Base-by-base conservation (phyloP, 2,113 vertebrate species). In the Callaeas wilsoni region DNA sequence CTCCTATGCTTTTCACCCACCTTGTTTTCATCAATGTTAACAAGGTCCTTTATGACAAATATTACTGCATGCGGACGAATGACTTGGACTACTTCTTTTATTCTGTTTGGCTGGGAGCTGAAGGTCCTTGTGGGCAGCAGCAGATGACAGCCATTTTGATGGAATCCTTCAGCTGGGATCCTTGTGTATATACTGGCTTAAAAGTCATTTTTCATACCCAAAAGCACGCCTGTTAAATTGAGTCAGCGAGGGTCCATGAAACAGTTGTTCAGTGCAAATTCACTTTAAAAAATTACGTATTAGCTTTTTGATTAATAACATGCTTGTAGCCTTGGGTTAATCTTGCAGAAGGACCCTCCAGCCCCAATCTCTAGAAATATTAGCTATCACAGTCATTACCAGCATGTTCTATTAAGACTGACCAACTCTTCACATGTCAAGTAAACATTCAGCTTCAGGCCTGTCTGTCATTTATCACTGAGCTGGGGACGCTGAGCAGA, bases 391-490 rank as follows among this genome's bases (percentile, higher is more conserved):
- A 96, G 83, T 92, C 92, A 93, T 97, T 94, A 97, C 96, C 94
- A 96, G 90, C 90, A 75, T 96, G 69, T 92, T 70, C 90, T 92
- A 44, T 93, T 96, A 94, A 93, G 92, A 94, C 92, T 97, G 97
- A 97, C 93, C 95, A 96, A 95, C 80, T 96, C 92, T 87, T 93
- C 90, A 92, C 93, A 92, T 97, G 95, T 95, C 94, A 93, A 49
- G 70, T 95, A 74, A 87, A 81, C 86, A 96, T 96, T 94, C 74
- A 93, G 93, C 96, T 96, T 94, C 84, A 82, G 96, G 94, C 96
- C 76, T 89, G 57, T 92, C 88, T 97, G 94, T 94, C 95, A 96
- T 87, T 81, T 92, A 39, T 93, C 46, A 23, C 90, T 68, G 69
- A 89, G 30, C 41, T 8, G 29, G 52, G 64, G 79, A 93, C 41